phyloP scores from a whole-genome alignment of 2,888 invertebrate species.

The Lepidonotus clava region DNA sequence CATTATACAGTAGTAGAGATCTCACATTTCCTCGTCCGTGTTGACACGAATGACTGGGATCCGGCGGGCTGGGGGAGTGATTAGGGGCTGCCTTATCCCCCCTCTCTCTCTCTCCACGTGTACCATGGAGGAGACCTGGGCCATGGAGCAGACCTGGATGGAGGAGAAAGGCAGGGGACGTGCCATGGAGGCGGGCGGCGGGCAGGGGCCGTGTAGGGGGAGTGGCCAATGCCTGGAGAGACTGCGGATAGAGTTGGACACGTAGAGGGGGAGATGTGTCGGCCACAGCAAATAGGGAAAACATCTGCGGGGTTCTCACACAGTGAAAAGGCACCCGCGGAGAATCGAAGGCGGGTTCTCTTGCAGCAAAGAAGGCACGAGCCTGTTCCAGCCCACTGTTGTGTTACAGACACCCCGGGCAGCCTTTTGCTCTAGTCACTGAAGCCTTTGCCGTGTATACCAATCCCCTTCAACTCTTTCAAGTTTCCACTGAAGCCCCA shows the following conservation, averaged over 20 bases:
- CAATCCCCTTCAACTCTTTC: too few relatives aligned
- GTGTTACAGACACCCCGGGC: not conserved
- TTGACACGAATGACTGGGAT: too few relatives aligned
- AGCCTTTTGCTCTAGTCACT: not conserved
- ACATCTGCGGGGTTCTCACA: slow-evolving; percentile 2
- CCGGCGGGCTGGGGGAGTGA: too few relatives aligned
- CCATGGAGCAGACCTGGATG: not conserved
- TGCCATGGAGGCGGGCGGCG: not conserved
- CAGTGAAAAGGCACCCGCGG: not conserved
- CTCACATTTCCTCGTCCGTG: too few relatives aligned
- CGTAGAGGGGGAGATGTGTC: not conserved
- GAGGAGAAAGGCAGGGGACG: not conserved
- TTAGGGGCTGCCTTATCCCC: too few relatives aligned
- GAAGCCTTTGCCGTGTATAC: too few relatives aligned
- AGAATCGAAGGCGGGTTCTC: not conserved
- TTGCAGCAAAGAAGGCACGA: not conserved
- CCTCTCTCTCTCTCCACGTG: too few relatives aligned
- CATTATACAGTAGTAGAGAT: too few relatives aligned
- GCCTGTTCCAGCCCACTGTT: not conserved
- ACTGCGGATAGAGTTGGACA: not conserved
- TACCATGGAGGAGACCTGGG: too few relatives aligned
- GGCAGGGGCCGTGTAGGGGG: too few relatives aligned
- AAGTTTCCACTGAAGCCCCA: too few relatives aligned
- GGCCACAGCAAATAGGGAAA: slow-evolving; percentile 9
- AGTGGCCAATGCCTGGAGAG: too few relatives aligned